Evolutionary conservation across 2,888 invertebrate genomes (phyloP), one percentile per base, ranked within the genome.

Genomic region (Prosopocoilus inquinatus): DNA sequence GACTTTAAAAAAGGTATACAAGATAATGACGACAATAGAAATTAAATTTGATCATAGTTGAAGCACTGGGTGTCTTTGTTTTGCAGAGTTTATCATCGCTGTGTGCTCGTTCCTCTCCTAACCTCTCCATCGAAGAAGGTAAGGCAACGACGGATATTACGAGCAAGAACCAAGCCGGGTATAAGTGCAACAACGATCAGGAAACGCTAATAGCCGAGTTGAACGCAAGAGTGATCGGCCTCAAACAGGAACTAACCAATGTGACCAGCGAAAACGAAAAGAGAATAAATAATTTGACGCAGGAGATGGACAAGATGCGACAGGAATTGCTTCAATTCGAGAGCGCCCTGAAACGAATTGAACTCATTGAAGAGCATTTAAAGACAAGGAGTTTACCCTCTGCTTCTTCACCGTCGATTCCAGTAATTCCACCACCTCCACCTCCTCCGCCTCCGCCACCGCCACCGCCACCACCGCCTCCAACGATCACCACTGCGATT

Each of bases 381-480:
- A 20, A 36, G 15, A 34, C 9, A 34, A 9, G 9, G 12, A 13
- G 34, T 12, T 43, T 32, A 12, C 4, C 11, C 15, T 9, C 13
- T 16, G 9, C 28, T 13, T 12, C 15, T 3, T 33, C 47, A 9
- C 49, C 53, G 3, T 53, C 53, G 7, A 47, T 52, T 1, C 65
- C 67, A 4, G 53, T 51, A 3, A 50, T 53, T 1, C 65, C 67
- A 7, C 64, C 64, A 12, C 66, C 67, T 2, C 64, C 66, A 2
- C 64, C 65, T 9, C 68, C 71, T 1, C 67, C 69, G 2, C 67
- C 70, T 1, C 69, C 70, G 1, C 68, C 68, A 2, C 67, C 70
- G 11, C 67, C 67, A 5, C 66, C 68, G 3, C 63, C 69, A 8
- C 64, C 66, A 9, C 58, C 61, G 8, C 55, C 57, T 2, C 11